A percentile compares a stretch with the other conserved stretches of the same genome.
Evolutionary conservation across 2,888 invertebrate species (phyloP).

Genomic region (Leptura quadrifasciata): DNA sequence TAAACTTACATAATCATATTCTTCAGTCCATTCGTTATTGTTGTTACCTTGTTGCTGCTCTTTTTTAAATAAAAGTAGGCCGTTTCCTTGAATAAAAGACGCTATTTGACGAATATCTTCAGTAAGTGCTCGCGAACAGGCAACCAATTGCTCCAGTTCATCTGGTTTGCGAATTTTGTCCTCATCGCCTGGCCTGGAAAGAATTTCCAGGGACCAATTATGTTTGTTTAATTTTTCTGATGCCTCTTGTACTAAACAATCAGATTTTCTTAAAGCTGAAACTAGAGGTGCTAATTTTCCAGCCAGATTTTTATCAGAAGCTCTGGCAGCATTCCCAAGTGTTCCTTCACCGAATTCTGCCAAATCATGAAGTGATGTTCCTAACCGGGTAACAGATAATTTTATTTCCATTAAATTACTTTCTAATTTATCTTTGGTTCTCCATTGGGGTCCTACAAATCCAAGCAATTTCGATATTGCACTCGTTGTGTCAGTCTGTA

Average conservation of each 20-base stretch:
- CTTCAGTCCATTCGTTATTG: constrained; percentile 83
- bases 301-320: constrained; percentile 84
- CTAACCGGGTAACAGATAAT: constrained; percentile 85
- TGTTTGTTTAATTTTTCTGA: constrained; percentile 84
- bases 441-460: constrained; percentile 89
- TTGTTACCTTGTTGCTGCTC: constrained; percentile 70
- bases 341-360: constrained; percentile 93
- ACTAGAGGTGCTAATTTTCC: constrained; percentile 86
- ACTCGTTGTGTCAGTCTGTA: constrained; percentile 87
- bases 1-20: constrained; percentile 93
- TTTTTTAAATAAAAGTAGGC: constrained; percentile 85
- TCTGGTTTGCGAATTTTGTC: constrained; percentile 81
- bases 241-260: constrained; percentile 86
- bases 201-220: constrained; percentile 85
- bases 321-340: constrained; percentile 88
- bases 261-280: constrained; percentile 86
- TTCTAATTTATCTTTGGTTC: constrained; percentile 86
- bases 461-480: constrained; percentile 87
- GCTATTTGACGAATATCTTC: constrained; percentile 93
- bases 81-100: constrained; percentile 92
- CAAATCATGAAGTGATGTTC: constrained; percentile 89
- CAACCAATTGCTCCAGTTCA: constrained; percentile 91
- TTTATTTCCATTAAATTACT: constrained; percentile 88
- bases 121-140: constrained; percentile 89
- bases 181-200: constrained; percentile 70